A percentile compares a stretch with the other conserved stretches of the same genome.
These are phyloP conservation scores for Callosobruchus maculatus DNA, from an alignment of 2,888 invertebrate species.

Conservation along the genomic window DNA sequence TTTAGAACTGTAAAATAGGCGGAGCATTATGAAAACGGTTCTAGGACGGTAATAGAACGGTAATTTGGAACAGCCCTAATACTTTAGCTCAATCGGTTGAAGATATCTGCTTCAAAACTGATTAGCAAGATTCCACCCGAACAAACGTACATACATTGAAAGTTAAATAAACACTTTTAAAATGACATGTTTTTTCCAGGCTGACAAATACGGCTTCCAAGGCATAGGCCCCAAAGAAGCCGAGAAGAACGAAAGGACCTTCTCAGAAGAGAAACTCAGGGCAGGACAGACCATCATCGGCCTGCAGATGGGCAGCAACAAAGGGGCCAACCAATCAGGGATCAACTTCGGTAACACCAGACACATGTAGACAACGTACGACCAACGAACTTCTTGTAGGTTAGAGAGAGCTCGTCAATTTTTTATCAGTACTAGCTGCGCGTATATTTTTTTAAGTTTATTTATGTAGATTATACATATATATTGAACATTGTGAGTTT, in stretches of 20 bases:
- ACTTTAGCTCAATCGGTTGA: no score
- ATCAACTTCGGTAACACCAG: conserved; percentile 96
- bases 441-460: conserved; percentile 2
- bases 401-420: background rate
- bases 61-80: no score
- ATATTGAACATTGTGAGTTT: background rate
- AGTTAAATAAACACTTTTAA: no score
- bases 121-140: no score
- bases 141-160: no score
- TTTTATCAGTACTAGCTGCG: background rate
- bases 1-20: no score
- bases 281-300: conserved; percentile 92
- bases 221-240: conserved; percentile 95
- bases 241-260: conserved; percentile 90
- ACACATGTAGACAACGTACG: conserved; percentile 75
- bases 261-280: conserved; percentile 89
- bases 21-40: no score
- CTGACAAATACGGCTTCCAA: conserved; percentile 77
- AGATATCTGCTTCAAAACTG: no score
- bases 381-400: background rate
- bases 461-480: conserved; percentile 1
- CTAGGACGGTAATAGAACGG: no score
- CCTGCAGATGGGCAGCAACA: conserved; percentile 95
- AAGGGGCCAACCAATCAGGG: conserved; percentile 94
- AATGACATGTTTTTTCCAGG: conserved; percentile 59